Evolutionary conservation across 1,140 invertebrate genomes (phyloP).

Genomic region (Berghia stephanieae): DNA sequence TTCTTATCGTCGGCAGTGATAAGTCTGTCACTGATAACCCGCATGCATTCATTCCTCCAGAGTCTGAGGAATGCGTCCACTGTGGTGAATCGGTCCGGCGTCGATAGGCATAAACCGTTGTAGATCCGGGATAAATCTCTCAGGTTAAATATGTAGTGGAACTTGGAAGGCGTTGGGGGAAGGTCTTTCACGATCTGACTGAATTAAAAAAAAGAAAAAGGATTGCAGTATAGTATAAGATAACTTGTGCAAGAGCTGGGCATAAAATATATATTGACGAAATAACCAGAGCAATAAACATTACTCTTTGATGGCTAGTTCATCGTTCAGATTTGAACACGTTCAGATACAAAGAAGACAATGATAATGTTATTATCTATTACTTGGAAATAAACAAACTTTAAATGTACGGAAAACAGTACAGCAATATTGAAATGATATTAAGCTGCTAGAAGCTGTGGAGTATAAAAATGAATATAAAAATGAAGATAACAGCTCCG

Average conservation of each 20-base stretch:
- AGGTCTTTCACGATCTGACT: conserved; percentile 75
- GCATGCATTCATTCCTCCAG: conserved; percentile 86
- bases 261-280: not conserved
- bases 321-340: too few species aligned
- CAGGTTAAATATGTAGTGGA: conserved; percentile 92
- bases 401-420: too few species aligned
- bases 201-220: conserved; percentile 11
- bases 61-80: conserved; percentile 77
- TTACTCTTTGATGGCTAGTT: too few species aligned
- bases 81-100: conserved; percentile 74
- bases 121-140: conserved; percentile 84
- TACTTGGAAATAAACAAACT: too few species aligned
- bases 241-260: conserved; percentile 43
- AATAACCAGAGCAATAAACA: too few species aligned
- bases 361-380: too few species aligned
- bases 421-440: too few species aligned
- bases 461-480: too few species aligned
- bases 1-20: conserved; percentile 73
- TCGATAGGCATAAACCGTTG: conserved; percentile 78
- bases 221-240: conserved; percentile 48
- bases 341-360: too few species aligned
- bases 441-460: too few species aligned
- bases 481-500: too few species aligned
- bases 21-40: conserved; percentile 85
- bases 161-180: conserved; percentile 86